These are phyloP conservation scores for Phasia obesa DNA, from an alignment of 2,888 invertebrate species.

Conservation along the genomic window DNA sequence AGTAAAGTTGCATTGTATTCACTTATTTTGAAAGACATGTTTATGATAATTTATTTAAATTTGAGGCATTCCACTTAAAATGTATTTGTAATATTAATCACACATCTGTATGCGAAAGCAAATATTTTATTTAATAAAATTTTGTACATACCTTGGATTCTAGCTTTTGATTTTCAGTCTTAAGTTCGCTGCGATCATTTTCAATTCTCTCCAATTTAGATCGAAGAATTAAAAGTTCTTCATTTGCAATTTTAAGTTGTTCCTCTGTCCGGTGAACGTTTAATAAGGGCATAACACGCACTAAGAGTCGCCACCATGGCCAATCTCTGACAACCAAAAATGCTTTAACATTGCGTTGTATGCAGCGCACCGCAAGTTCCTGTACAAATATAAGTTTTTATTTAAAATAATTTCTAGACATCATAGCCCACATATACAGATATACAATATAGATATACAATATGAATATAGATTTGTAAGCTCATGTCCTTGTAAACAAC, in stretches of 20 bases:
- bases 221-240: slow-evolving; percentile 92
- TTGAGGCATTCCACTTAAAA: too few relatives aligned
- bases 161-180: slow-evolving; percentile 93
- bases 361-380: slow-evolving; percentile 94
- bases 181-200: slow-evolving; percentile 91
- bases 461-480: too few relatives aligned
- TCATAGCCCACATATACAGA: too few relatives aligned
- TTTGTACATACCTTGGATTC: slow-evolving; percentile 93
- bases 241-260: slow-evolving; percentile 91
- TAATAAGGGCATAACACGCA: slow-evolving; percentile 94
- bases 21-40: too few relatives aligned
- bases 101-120: too few relatives aligned
- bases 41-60: too few relatives aligned
- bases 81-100: too few relatives aligned
- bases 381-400: slow-evolving; percentile 76
- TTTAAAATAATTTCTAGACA: neutral
- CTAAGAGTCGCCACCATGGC: slow-evolving; percentile 98
- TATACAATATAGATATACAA: too few relatives aligned
- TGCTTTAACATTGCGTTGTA: slow-evolving; percentile 96
- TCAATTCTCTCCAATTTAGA: slow-evolving; percentile 93
- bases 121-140: neutral
- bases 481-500: too few relatives aligned
- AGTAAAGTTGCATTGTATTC: too few relatives aligned
- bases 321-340: slow-evolving; percentile 95
- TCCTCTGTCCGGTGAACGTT: slow-evolving; percentile 97